phyloP scores from a whole-genome alignment of 2,113 vertebrate species.

The Corvus cornix region DNA sequence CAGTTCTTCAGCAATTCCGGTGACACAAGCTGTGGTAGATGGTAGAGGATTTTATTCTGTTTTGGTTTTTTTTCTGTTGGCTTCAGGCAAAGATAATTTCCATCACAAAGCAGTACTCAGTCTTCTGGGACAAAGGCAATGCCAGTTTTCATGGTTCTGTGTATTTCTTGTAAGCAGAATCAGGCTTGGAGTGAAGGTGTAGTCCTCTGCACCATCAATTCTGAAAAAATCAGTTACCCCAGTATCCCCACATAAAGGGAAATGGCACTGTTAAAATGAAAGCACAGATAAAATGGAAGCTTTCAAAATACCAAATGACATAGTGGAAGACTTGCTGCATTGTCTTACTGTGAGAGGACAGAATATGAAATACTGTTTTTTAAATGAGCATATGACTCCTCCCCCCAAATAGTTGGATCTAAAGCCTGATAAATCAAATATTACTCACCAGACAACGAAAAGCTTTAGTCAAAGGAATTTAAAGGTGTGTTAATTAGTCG shows the following conservation, averaged over 20 bases:
- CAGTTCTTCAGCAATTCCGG: not conserved
- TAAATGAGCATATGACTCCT: not conserved
- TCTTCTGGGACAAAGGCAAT: not conserved
- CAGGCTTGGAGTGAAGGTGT: not conserved
- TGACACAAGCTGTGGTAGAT: not conserved
- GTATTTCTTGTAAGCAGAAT: not conserved
- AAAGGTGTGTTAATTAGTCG: slow-evolving; percentile 60
- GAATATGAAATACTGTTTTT: not conserved
- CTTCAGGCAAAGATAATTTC: not conserved
- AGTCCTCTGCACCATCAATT: not conserved
- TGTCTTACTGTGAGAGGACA: not conserved
- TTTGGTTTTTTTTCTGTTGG: not conserved
- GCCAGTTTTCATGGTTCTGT: not conserved
- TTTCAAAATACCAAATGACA: not conserved
- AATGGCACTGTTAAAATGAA: not conserved
- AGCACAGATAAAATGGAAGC: not conserved
- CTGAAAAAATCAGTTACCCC: not conserved
- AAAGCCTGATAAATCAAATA: slow-evolving; percentile 39
- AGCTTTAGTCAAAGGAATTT: slow-evolving; percentile 51
- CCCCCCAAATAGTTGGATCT: not conserved
- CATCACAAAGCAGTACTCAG: not conserved
- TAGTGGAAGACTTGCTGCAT: not conserved
- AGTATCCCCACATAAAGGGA: not conserved
- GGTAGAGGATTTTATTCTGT: not conserved
- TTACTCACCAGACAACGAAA: not conserved